phyloP scores from a whole-genome alignment of 2,888 invertebrate genomes.

The Drosophila longiperda region DNA sequence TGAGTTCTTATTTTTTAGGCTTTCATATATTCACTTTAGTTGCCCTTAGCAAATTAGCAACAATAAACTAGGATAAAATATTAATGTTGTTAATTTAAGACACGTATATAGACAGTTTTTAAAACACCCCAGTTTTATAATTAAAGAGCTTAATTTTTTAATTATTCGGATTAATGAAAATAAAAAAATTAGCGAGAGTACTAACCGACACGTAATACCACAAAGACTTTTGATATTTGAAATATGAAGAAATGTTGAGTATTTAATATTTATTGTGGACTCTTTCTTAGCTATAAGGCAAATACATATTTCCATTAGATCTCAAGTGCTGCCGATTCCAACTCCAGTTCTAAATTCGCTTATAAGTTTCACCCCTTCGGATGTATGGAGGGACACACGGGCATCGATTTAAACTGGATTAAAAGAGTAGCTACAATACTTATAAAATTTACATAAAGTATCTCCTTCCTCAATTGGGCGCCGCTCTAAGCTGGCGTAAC shows the following conservation, averaged over 20 bases:
- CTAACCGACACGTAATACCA: background rate
- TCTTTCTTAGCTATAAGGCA: background rate
- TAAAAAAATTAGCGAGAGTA: background rate
- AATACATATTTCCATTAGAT: background rate
- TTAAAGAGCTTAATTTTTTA: background rate
- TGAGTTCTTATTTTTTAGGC: conserved; percentile 21
- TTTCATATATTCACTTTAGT: background rate
- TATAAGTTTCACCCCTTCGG: conserved; percentile 5
- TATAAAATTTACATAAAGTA: conserved; percentile 71
- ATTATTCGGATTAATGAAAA: background rate
- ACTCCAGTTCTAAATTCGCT: background rate
- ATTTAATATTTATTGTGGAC: background rate
- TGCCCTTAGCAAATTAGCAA: background rate
- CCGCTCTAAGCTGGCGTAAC: conserved; percentile 70
- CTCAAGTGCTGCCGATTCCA: conserved; percentile 24
- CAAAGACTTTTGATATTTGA: background rate
- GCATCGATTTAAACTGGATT: conserved; percentile 73
- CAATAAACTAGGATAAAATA: background rate
- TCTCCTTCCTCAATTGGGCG: conserved; percentile 46
- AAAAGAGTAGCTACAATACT: conserved; percentile 56
- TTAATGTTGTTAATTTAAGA: background rate
- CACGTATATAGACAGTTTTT: background rate
- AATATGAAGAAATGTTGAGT: background rate
- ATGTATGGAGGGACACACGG: conserved; percentile 30
- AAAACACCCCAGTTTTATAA: background rate